Evolutionary conservation across 2,888 invertebrate species (phyloP).

Genomic region (Auanema freiburgensis): DNA sequence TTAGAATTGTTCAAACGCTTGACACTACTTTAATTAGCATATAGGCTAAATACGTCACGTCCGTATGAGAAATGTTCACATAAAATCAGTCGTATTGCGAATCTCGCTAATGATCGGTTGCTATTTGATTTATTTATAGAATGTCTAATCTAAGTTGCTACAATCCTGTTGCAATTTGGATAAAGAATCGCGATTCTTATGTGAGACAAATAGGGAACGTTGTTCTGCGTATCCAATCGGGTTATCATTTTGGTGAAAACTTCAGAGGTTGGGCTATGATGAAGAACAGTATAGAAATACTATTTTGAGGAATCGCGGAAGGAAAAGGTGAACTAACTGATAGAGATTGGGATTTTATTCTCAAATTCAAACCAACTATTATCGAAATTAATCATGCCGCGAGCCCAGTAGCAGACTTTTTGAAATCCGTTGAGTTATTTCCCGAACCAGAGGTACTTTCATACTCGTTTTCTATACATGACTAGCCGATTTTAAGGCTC

Average conservation of each 20-base stretch:
- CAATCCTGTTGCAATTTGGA: constrained; percentile 16
- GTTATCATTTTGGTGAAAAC: constrained; percentile 36
- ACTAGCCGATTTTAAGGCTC: background rate
- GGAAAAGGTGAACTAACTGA: constrained; percentile 27
- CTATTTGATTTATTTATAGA: no score
- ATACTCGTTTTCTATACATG: background rate
- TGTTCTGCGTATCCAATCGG: constrained; percentile 35
- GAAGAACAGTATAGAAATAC: background rate
- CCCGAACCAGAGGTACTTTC: constrained; percentile 18
- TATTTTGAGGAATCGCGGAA: constrained; percentile 32
- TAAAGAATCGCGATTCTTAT: constrained; percentile 23
- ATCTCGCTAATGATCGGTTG: no score
- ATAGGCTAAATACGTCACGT: background rate
- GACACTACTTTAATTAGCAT: background rate
- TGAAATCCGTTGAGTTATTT: constrained; percentile 23
- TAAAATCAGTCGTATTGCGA: no score
- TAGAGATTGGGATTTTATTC: constrained; percentile 23
- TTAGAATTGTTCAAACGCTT: background rate
- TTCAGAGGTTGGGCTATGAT: constrained; percentile 24
- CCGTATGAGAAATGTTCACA: background rate
- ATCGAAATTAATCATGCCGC: constrained; percentile 32
- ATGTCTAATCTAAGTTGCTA: no score
- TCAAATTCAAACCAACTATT: constrained; percentile 31
- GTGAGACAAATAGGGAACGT: constrained; percentile 29
- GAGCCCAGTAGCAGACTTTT: constrained; percentile 31